Evolutionary conservation across 2,797 vertebrate species (phyloP).

Genomic region (Centroberyx gerrardi): DNA sequence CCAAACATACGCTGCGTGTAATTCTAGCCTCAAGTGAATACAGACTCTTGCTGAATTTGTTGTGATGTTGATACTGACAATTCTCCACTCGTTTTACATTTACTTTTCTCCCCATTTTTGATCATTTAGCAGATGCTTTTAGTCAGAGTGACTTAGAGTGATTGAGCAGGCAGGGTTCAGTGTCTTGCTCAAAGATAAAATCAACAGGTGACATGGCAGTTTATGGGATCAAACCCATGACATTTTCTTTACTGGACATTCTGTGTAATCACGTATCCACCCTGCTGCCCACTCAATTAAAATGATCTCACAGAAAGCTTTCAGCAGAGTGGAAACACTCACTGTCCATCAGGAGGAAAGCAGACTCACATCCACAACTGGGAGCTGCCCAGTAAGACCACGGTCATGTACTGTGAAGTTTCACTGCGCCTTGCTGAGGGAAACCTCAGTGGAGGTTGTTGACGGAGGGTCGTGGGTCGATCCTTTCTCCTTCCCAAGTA

Average conservation of each 20-base stretch:
- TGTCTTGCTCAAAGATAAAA: too few relatives aligned
- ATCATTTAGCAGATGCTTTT: too few relatives aligned
- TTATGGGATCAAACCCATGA: neutral
- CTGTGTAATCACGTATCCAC: neutral
- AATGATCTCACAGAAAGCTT: too few relatives aligned
- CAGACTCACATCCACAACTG: constrained; percentile 27
- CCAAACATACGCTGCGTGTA: constrained; percentile 2
- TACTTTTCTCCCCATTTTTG: neutral
- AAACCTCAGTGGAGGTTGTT: constrained; percentile 28
- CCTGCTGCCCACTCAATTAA: neutral
- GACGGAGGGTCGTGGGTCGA: constrained; percentile 45
- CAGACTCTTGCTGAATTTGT: constrained; percentile 9
- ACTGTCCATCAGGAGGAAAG: neutral
- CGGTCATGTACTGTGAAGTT: neutral
- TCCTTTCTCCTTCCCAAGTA: constrained; percentile 11
- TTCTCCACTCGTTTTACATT: neutral
- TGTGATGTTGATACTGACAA: constrained; percentile 1
- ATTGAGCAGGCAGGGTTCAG: too few relatives aligned
- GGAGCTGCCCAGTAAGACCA: constrained; percentile 38
- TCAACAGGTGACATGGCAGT: neutral
- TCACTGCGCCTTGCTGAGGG: constrained; percentile 44
- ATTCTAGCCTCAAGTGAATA: constrained; percentile 9
- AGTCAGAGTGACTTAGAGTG: too few relatives aligned
- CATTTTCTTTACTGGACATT: constrained; percentile 11
- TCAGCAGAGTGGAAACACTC: too few relatives aligned